Evolutionary conservation across 2,113 vertebrate genomes (phyloP), one percentile per base, ranked within the genome.

Genomic region (Orycteropus afer): DNA sequence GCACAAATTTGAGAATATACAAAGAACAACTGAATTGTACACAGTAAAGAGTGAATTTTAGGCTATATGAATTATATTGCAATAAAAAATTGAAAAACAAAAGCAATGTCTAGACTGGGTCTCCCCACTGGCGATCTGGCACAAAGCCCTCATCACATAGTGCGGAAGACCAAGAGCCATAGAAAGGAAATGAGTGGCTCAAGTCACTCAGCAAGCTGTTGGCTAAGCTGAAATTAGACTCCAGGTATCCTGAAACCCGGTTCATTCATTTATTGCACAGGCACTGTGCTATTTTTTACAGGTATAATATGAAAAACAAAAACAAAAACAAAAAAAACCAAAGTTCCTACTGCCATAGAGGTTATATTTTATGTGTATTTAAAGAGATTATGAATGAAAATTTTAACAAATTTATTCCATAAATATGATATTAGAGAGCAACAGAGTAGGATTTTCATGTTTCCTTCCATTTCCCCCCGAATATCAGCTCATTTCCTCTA

Each of bases 121-220:
- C 42, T 78, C 18, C 34, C 80, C 81, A 92, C 29, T 95, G 40
- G n/a, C 82, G 65, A 88, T 80, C 47, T 76, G 73, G n/a, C 45
- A 90, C 7, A 88, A 93, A 89, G 47, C 34, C 13, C 25, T 94
- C 20, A 89, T n/a, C 77, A 79, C 34, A 94, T 10, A 87, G 59
- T 95, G 22, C 4, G 59, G 32, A 25, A 92, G 89, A 90, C 1
- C 78, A 71, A 89, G 22, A 42, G 1, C 9, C 49, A 90, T 67
- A 95, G 63, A 89, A 29, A 13, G 8, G 15, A 93, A 67, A 12
- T 89, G 67, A 59, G 12, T 91, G 81, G 15, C 65, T 81, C 49
- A 90, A 86, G 40, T 63, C 74, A 88, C 20, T 85, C 40, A 85
- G 42, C 0, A 84, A 61, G 32, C 49, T 86, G 78, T 17, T 59